Conservation (phyloP, 2,113 vertebrate genomes). For the Melanerpes formicivorus region DNA sequence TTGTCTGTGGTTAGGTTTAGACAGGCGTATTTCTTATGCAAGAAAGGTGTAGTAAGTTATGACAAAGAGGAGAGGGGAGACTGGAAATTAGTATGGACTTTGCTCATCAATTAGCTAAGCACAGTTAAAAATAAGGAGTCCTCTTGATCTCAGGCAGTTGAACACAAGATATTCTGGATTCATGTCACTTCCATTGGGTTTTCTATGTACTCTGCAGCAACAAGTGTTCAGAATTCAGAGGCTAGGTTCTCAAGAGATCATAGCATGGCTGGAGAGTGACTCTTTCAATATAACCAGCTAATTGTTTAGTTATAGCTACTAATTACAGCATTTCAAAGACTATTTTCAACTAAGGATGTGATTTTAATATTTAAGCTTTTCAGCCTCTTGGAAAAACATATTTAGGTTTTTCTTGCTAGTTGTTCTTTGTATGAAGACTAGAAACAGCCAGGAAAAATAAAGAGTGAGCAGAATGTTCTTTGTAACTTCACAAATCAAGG, state of each 20-base stretch:
- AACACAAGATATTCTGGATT: not conserved
- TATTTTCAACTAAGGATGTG: not conserved
- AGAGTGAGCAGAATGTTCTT: not conserved
- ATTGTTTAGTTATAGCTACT: not conserved
- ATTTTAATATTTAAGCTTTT: not conserved
- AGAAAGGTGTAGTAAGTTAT: not conserved
- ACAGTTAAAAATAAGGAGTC: not conserved
- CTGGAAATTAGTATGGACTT: not conserved
- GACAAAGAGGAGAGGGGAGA: not conserved
- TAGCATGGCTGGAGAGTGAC: not conserved
- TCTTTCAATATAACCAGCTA: not conserved
- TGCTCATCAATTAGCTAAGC: not conserved
- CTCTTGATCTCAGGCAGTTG: not conserved
- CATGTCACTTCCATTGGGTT: not conserved
- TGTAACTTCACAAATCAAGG: not conserved
- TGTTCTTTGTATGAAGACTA: not conserved
- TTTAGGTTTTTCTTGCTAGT: not conserved
- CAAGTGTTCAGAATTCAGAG: not conserved
- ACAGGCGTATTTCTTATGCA: rapidly evolving
- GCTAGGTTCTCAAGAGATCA: not conserved
- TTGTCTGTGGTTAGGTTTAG: not conserved
- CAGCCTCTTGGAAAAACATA: not conserved
- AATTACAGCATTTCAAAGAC: not conserved
- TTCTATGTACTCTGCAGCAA: not conserved
- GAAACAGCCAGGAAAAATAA: not conserved